Evolutionary conservation across 1,140 invertebrate species (phyloP).

Genomic region (Octopus bimaculoides): DNA sequence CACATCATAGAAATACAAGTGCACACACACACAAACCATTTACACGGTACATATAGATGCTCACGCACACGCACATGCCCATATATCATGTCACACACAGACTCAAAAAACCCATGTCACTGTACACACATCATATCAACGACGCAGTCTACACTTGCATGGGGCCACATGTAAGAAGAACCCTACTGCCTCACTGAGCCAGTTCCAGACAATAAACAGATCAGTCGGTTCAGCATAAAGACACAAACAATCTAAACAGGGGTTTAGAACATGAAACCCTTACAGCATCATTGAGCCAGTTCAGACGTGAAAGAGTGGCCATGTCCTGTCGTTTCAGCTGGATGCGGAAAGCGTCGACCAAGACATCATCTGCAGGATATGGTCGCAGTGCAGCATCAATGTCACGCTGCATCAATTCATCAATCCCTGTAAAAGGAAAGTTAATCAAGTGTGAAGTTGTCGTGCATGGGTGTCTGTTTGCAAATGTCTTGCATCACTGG

Average conservation of each 20-base stretch:
- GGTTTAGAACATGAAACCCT: background rate
- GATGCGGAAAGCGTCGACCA: conserved; percentile 63
- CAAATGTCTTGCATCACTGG: background rate
- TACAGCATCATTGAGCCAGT: conserved; percentile 95
- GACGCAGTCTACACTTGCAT: background rate
- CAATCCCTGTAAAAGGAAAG: conserved; percentile 42
- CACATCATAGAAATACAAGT: too few relatives aligned
- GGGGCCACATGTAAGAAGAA: background rate
- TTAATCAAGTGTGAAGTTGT: background rate
- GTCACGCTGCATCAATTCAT: conserved; percentile 53
- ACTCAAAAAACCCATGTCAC: background rate
- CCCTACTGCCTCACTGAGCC: background rate
- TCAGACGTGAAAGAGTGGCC: conserved; percentile 73
- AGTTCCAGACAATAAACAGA: background rate
- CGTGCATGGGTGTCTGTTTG: background rate
- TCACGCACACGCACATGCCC: too few relatives aligned
- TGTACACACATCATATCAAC: background rate
- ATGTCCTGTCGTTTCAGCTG: conserved; percentile 72
- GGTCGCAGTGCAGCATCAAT: conserved; percentile 58
- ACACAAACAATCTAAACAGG: background rate
- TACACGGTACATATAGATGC: too few relatives aligned
- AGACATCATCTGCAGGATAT: conserved; percentile 56
- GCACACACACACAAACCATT: too few relatives aligned
- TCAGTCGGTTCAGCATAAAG: background rate
- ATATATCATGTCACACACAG: background rate